phyloP scores from a whole-genome alignment of 2,113 vertebrate species.

The Lichenostomus cassidix region DNA sequence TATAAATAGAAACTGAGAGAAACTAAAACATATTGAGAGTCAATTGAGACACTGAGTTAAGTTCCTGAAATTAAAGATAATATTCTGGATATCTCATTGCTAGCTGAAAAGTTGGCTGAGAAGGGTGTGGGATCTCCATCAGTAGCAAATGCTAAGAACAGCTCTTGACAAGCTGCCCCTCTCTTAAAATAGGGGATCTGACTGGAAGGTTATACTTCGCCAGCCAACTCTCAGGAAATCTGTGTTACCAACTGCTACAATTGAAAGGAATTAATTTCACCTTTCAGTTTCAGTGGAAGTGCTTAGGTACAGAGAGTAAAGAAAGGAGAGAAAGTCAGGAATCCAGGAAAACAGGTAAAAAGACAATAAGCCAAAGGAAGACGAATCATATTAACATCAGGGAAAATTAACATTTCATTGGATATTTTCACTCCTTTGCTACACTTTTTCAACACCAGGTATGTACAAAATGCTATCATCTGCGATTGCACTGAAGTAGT shows the following conservation, averaged over 20 bases:
- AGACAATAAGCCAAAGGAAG: neutral
- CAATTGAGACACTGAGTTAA: neutral
- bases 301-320: neutral
- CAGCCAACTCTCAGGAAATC: neutral
- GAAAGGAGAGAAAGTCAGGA: neutral
- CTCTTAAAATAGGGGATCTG: neutral
- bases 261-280: neutral
- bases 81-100: neutral
- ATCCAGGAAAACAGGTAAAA: neutral
- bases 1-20: neutral
- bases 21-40: neutral
- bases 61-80: neutral
- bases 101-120: neutral
- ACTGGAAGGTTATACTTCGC: neutral
- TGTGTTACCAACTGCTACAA: neutral
- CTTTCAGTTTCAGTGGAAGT: neutral
- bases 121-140: neutral
- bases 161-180: neutral
- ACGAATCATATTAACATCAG: neutral
- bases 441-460: neutral
- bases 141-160: neutral
- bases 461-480: neutral
- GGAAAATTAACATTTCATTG: neutral
- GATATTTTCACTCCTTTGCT: neutral
- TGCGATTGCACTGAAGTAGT: neutral